A percentile compares a stretch with the other conserved stretches of the same genome.
phyloP scores from a whole-genome alignment of 2,888 invertebrate genomes.

The Trisateles emortualis region DNA sequence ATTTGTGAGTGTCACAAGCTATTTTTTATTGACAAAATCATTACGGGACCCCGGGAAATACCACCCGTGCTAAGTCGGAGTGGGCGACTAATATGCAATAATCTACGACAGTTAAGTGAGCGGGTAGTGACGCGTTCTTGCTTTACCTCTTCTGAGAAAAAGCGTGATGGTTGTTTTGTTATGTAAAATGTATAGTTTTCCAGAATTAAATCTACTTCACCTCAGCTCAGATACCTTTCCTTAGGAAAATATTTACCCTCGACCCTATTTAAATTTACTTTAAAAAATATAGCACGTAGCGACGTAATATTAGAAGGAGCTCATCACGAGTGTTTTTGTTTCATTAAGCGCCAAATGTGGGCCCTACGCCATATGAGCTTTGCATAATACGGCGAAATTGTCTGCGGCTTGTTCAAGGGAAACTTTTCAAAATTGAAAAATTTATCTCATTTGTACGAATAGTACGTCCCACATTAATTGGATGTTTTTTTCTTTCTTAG shows the following conservation, averaged over 20 bases:
- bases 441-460: slow-evolving; percentile 41
- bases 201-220: slow-evolving; percentile 42
- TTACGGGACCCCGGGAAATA: no score
- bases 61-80: no score
- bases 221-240: slow-evolving; percentile 20
- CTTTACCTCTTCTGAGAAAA: not conserved
- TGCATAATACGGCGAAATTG: slow-evolving; percentile 39
- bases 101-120: no score
- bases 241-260: slow-evolving; percentile 38
- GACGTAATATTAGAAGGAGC: slow-evolving; percentile 11
- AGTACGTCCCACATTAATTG: slow-evolving; percentile 38
- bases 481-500: slow-evolving; percentile 18
- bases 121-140: no score
- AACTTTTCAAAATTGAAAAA: slow-evolving; percentile 49
- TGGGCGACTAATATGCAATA: no score
- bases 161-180: slow-evolving; percentile 41
- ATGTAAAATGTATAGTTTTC: slow-evolving; percentile 42
- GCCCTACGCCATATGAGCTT: slow-evolving; percentile 29
- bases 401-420: slow-evolving; percentile 30
- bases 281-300: slow-evolving; percentile 25
- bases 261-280: slow-evolving; percentile 38
- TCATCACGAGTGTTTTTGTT: slow-evolving; percentile 39
- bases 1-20: no score
- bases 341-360: slow-evolving; percentile 37
- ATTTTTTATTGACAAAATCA: no score